Base-by-base conservation (phyloP, 2,113 vertebrate species). In the Sturnus vulgaris region DNA sequence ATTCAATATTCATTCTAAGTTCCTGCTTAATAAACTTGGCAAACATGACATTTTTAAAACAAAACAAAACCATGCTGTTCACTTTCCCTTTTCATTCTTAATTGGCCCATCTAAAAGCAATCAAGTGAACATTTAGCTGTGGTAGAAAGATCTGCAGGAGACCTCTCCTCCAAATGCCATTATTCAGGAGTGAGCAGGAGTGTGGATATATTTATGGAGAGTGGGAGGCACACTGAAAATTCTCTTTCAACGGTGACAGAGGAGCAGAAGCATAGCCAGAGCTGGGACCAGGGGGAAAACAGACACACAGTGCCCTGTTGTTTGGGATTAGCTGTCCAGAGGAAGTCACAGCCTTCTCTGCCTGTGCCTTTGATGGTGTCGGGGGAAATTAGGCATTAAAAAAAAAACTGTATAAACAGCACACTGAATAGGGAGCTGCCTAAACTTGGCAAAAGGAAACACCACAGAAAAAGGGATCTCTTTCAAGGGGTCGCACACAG, bases 31-130 rank as follows among this genome's bases (percentile, higher is more conserved):
- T 92, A 94, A 96, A 96, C 95, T 95, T 95, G 90, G 92, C 73
- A 96, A 96, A 94, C 71, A 52, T 93, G 91, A 92, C 84, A 82
- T 96, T 96, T 96, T 94, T 91, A 90, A 86, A 97, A 95, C 90
- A 95, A 95, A 96, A 92, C 93, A 53, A 97, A 96, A 94, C 94
- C 96, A 97, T 91, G 90, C 93, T 97, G 94, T 96, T 96, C 86
- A 61, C 71, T 94, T 97, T 97, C 78, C 75, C 95, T 94, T 95
- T 97, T 95, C 75, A 78, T 93, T 96, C 88, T 97, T 97, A 97
- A 96, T 97, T 97, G 94, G 90, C 93, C 94, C 94, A 96, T 97
- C 96, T 96, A 97, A 97, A 96, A 97, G 90, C 96, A 97, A 96
- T 97, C 95, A 97, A 96, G 86, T 70, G 88, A 96, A 93, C 83